Evolutionary conservation across 2,113 vertebrate genomes (phyloP).

Genomic region (Gobius niger): DNA sequence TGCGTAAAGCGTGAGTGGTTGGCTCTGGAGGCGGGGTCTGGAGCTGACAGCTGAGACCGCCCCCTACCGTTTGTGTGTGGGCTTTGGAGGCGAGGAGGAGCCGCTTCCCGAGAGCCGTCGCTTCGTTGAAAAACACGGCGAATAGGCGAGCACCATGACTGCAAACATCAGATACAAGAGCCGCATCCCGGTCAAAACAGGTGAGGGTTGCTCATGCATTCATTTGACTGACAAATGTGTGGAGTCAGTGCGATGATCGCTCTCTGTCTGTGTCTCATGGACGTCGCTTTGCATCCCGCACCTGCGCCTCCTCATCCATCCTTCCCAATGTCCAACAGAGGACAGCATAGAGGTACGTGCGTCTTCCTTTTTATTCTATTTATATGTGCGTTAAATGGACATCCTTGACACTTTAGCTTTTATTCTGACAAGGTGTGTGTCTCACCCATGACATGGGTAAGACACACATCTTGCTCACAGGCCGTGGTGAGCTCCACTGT

Average conservation of each 20-base stretch:
- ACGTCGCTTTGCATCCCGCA: conserved; percentile 71
- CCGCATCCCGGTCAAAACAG: conserved; percentile 87
- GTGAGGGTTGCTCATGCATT: conserved; percentile 70
- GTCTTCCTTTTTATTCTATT: neutral
- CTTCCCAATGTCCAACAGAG: conserved; percentile 62
- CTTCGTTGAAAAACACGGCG: conserved; percentile 31
- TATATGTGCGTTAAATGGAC: neutral
- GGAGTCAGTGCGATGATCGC: conserved; percentile 19
- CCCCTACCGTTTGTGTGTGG: conserved; percentile 36
- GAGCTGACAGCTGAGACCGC: conserved; percentile 39
- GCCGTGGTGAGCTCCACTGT: neutral
- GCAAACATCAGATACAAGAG: conserved; percentile 89
- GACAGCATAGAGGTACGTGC: conserved; percentile 71
- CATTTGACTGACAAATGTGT: neutral
- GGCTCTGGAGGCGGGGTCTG: conserved; percentile 31
- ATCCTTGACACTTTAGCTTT: neutral
- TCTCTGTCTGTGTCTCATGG: conserved; percentile 54
- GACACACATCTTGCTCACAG: neutral
- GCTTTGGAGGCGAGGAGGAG: conserved; percentile 43
- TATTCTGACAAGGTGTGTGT: neutral
- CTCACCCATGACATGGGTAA: no score
- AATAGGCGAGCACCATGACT: conserved; percentile 79
- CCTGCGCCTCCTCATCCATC: conserved; percentile 67
- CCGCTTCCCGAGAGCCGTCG: conserved; percentile 43
- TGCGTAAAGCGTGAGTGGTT: conserved; percentile 30